These are phyloP conservation scores for Horisme vitalbata DNA, from an alignment of 2,888 invertebrate genomes.

Conservation along the genomic window DNA sequence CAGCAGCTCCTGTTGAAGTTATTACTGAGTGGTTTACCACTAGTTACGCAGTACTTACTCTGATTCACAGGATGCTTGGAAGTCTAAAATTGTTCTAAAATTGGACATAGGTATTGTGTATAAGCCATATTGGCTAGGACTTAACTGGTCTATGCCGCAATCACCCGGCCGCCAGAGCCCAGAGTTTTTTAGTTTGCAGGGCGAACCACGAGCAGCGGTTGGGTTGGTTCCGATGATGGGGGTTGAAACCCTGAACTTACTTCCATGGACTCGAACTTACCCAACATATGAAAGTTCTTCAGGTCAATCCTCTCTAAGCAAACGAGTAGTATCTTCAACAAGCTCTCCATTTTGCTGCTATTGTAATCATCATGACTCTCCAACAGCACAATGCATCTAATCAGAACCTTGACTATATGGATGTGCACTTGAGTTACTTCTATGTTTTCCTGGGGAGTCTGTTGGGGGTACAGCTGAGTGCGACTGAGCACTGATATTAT, in stretches of 20 bases:
- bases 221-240: too few species aligned
- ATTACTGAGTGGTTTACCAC: too few species aligned
- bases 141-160: too few species aligned
- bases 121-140: too few species aligned
- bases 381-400: constrained; percentile 53
- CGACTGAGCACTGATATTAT: constrained; percentile 62
- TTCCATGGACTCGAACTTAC: constrained; percentile 44
- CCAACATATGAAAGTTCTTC: constrained; percentile 74
- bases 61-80: too few species aligned
- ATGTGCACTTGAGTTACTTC: constrained; percentile 69
- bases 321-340: constrained; percentile 65
- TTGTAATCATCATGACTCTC: constrained; percentile 54
- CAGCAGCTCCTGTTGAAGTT: too few species aligned
- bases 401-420: constrained; percentile 64
- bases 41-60: too few species aligned
- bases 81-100: too few species aligned
- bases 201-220: too few species aligned
- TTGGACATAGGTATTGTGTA: too few species aligned
- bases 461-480: constrained; percentile 63
- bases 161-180: too few species aligned
- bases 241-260: not conserved
- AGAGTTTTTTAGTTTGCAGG: too few species aligned
- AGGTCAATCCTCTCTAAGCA: constrained; percentile 69
- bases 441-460: constrained; percentile 59
- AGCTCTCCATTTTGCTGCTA: constrained; percentile 56